Conservation (phyloP, 2,113 vertebrate genomes). For the Columba janthina region DNA sequence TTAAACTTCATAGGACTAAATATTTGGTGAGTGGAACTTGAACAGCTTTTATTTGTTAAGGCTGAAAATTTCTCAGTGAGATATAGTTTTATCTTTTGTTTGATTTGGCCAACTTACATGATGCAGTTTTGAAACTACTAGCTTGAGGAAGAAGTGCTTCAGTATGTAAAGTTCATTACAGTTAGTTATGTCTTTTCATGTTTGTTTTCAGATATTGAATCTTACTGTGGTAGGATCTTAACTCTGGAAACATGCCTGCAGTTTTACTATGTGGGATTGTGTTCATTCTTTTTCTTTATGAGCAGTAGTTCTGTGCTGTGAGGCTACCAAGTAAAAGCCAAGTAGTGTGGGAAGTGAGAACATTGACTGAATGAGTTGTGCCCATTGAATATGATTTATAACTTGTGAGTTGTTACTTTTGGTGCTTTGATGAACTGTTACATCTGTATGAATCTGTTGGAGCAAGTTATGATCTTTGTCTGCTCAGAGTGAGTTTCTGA, state of each 20-base stretch:
- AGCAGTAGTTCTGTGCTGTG: not conserved
- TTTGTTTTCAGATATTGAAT: not conserved
- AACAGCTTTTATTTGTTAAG: slow-evolving; percentile 10
- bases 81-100: not conserved
- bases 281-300: not conserved
- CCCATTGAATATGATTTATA: not conserved
- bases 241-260: not conserved
- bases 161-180: not conserved
- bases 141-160: not conserved
- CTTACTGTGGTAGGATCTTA: not conserved
- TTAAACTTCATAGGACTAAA: slow-evolving; percentile 91
- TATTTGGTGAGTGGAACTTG: slow-evolving; percentile 87
- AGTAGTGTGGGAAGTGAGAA: not conserved
- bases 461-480: not conserved
- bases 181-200: not conserved
- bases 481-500: not conserved
- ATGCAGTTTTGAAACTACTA: not conserved
- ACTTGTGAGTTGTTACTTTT: not conserved
- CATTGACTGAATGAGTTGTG: not conserved
- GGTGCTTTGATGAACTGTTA: not conserved
- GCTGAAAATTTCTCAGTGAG: not conserved
- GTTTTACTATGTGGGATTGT: not conserved
- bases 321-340: not conserved
- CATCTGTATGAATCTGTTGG: not conserved
- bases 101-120: not conserved